phyloP scores from a whole-genome alignment of 2,888 invertebrate species.

The Cryptosula pallasiana region DNA sequence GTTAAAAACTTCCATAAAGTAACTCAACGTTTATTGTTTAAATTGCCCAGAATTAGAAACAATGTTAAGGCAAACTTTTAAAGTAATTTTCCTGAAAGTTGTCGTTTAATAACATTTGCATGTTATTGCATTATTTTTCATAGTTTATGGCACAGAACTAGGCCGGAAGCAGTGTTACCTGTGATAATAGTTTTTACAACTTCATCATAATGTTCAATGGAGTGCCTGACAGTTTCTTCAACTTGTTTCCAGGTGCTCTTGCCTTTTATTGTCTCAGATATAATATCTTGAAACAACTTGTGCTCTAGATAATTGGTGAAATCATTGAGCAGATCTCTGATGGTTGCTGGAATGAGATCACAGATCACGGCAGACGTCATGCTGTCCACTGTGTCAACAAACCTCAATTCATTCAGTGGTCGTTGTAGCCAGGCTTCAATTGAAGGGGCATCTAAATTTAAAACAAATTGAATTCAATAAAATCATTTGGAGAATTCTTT shows the following conservation, averaged over 20 bases:
- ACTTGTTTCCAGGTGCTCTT: background rate
- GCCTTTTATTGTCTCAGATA: background rate
- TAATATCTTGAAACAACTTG: background rate
- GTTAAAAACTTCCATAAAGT: too few relatives aligned
- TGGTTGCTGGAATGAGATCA: background rate
- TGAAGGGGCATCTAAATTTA: background rate
- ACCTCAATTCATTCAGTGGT: background rate
- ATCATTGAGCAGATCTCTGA: background rate
- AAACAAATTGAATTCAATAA: too few relatives aligned
- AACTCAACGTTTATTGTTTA: too few relatives aligned
- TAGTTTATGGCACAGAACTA: too few relatives aligned
- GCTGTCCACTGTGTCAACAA: background rate
- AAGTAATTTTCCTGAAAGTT: too few relatives aligned
- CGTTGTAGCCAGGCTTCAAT: background rate
- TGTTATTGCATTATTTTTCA: too few relatives aligned
- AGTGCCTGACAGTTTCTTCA: background rate
- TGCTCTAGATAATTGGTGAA: background rate
- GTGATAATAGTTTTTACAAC: background rate
- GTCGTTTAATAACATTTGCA: too few relatives aligned
- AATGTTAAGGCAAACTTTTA: too few relatives aligned
- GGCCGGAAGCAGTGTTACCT: too few relatives aligned
- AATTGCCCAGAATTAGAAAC: too few relatives aligned
- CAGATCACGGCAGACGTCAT: background rate
- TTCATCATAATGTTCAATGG: background rate
- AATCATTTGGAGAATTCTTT: too few relatives aligned